A percentile compares a stretch with the other conserved stretches of the same genome.
Conservation (phyloP, 2,888 invertebrate species). For the Calephelis perditalis region DNA sequence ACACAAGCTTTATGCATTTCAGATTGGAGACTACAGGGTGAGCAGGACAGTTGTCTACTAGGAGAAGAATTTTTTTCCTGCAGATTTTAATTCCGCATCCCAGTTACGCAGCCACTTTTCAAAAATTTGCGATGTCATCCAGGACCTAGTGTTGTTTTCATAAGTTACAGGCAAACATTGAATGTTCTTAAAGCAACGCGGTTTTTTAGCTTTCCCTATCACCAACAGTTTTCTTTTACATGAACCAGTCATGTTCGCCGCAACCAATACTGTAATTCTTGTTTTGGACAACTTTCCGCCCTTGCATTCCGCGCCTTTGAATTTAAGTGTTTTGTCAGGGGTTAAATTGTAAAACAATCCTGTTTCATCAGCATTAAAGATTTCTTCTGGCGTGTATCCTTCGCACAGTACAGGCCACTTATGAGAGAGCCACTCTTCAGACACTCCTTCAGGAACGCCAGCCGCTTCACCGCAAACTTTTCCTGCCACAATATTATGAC, state of each 20-base stretch:
- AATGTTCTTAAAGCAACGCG: slow-evolving; percentile 29
- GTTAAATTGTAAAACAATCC: too few relatives aligned
- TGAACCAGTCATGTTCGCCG: slow-evolving; percentile 38
- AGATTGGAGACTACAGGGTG: too few relatives aligned
- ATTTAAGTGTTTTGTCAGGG: too few relatives aligned
- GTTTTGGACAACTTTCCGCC: too few relatives aligned
- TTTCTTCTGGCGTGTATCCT: too few relatives aligned
- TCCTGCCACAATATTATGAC: slow-evolving; percentile 1
- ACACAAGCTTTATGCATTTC: too few relatives aligned
- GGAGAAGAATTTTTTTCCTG: too few relatives aligned
- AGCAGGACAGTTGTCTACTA: too few relatives aligned
- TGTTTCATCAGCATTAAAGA: too few relatives aligned
- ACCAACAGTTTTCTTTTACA: slow-evolving; percentile 19
- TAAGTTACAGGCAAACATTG: slow-evolving; percentile 22
- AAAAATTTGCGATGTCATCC: slow-evolving; percentile 23
- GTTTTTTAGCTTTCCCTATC: slow-evolving; percentile 24
- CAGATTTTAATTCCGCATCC: too few relatives aligned
- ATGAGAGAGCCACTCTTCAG: slow-evolving; percentile 23
- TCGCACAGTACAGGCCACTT: slow-evolving; percentile 20
- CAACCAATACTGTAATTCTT: slow-evolving; percentile 27
- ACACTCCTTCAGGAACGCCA: not conserved
- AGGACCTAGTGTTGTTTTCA: slow-evolving; percentile 25
- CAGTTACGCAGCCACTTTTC: slow-evolving; percentile 20
- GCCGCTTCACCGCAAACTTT: slow-evolving; percentile 5
- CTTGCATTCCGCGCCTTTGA: too few relatives aligned